A percentile compares a stretch with the other conserved stretches of the same genome.
phyloP scores from a whole-genome alignment of 2,888 invertebrate species.

The Cenopis cana region DNA sequence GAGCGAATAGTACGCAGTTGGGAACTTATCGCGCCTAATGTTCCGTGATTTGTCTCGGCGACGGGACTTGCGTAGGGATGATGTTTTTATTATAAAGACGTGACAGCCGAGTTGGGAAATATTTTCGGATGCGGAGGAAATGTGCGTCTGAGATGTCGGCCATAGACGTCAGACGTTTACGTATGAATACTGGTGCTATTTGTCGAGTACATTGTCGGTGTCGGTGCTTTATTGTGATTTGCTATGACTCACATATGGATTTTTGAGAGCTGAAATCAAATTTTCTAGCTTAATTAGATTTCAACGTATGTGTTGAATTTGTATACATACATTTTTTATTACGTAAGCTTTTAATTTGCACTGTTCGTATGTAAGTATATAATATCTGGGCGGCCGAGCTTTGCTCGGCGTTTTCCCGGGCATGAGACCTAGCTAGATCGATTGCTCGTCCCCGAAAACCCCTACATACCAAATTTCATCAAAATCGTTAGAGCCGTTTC shows the following conservation, averaged over 20 bases:
- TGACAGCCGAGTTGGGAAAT: slow-evolving; percentile 68
- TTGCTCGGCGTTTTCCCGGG: no score
- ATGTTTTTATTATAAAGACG: slow-evolving; percentile 83
- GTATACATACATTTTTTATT: no score
- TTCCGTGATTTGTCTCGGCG: slow-evolving; percentile 64
- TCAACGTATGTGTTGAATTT: background rate
- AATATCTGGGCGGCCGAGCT: no score
- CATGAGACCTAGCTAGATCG: no score
- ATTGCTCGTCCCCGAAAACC: background rate
- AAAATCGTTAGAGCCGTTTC: no score
- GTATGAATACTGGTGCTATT: slow-evolving; percentile 65
- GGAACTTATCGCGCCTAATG: slow-evolving; percentile 78
- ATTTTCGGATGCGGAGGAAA: slow-evolving; percentile 72
- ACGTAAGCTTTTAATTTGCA: no score
- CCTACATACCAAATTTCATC: no score
- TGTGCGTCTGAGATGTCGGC: slow-evolving; percentile 57
- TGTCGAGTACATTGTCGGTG: slow-evolving; percentile 51
- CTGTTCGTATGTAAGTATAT: no score
- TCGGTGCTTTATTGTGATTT: slow-evolving; percentile 59
- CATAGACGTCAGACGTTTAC: slow-evolving; percentile 65
- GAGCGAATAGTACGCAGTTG: slow-evolving; percentile 69
- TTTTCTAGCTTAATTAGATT: background rate
- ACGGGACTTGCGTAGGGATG: slow-evolving; percentile 62
- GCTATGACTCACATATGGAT: slow-evolving; percentile 27
- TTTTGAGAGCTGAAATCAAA: slow-evolving; percentile 3